Evolutionary conservation across 2,113 vertebrate species (phyloP).

Genomic region (Pyrgilauda ruficollis): DNA sequence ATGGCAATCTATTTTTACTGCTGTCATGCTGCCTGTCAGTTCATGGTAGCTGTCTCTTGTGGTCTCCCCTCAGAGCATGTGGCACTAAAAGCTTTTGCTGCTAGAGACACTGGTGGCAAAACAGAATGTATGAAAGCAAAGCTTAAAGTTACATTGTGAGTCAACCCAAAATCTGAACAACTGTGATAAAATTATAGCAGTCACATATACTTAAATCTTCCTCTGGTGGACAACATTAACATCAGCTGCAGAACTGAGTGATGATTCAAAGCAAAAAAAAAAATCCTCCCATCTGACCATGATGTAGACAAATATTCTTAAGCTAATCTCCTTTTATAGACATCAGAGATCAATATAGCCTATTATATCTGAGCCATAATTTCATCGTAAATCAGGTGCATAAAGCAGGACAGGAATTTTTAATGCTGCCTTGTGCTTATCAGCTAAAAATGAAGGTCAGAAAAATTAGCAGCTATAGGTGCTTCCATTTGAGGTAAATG

Average conservation of each 20-base stretch:
- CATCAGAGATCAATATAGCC: neutral
- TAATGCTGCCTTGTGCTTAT: neutral
- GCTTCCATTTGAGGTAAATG: neutral
- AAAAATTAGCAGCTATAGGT: neutral
- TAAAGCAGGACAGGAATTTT: neutral
- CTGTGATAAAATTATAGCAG: neutral
- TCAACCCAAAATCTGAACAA: neutral
- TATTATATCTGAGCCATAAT: neutral
- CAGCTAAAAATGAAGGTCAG: neutral
- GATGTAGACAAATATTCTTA: neutral
- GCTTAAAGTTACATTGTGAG: neutral
- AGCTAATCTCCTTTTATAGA: neutral
- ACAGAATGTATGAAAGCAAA: neutral
- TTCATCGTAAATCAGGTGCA: neutral
- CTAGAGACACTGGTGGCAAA: neutral
- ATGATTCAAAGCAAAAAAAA: neutral
- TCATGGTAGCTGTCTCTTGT: neutral
- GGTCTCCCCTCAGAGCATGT: neutral
- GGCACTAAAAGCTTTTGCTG: neutral
- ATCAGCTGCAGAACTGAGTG: neutral
- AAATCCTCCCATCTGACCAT: neutral
- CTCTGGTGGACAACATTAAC: neutral
- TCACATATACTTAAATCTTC: neutral
- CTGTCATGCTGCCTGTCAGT: neutral
- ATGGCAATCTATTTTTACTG: neutral